Evolutionary conservation across 2,888 invertebrate species (phyloP), one percentile per base, ranked within the genome.

Genomic region (Odontomyia ornata): DNA sequence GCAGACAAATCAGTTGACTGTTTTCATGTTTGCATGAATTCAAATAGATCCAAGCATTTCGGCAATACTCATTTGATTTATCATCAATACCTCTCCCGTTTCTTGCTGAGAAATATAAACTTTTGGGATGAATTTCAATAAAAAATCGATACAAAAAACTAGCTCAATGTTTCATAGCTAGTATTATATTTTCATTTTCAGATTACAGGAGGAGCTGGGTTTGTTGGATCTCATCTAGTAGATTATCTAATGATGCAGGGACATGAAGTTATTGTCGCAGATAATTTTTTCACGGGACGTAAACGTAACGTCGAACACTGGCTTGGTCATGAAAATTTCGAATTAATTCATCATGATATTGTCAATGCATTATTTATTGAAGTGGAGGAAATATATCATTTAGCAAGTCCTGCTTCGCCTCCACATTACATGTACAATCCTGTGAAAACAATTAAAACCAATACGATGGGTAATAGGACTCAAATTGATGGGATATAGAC

Each of bases 351-450:
- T 87, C 99, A 99, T 86, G 99, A 99, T 84, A 97, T 99, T 83
- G 98, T 99, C 0, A 97, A 99, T 88, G 96, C 99, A 23, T 89
- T 99, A 62, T 99, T 95, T 86, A 93, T 99, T 80, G 99, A 99
- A 91, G 98, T 98, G 75, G 95, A 95, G 86, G 95, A 99, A 89
- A 98, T 99, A 83, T 99, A 99, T 86, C 99, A 99, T 86, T 89
- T 99, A 83, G 99, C 99, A 21, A 98, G 98, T 84, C 99, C 99
- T 11, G 99, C 99, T 0, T 98, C 98, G 81, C 99, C 99, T 25
- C 98, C 98, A 0, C 99, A 99, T 88, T 99, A 99, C 85, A 99
- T 99, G 99, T 94, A 95, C 84, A 99, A 99, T 89, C 99, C 99
- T 36, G 98, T 99, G 1, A 99, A 99, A 88, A 99, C 99, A 18